A percentile compares a stretch with the other conserved stretches of the same genome.
Evolutionary conservation across 2,113 vertebrate genomes (phyloP).

Genomic region (Galeopterus variegatus): DNA sequence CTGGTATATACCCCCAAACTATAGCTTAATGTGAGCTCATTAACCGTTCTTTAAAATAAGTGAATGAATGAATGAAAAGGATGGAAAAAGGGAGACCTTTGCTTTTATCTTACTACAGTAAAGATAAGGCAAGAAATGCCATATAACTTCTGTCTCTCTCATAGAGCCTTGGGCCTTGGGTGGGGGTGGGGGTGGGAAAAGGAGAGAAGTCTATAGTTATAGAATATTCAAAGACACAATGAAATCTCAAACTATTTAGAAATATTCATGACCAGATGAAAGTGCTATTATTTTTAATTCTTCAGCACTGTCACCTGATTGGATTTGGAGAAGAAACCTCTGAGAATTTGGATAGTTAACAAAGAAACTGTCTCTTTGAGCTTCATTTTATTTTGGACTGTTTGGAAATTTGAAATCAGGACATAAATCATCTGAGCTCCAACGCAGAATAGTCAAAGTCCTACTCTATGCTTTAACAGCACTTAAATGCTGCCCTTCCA

Average conservation of each 20-base stretch:
- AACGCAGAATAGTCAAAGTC: background rate
- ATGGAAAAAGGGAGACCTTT: background rate
- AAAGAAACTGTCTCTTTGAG: background rate
- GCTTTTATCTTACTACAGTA: background rate
- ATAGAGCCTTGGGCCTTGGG: background rate
- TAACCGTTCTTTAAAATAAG: slow-evolving; percentile 19
- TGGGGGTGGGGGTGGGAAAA: rapidly evolving
- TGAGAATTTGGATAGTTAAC: background rate
- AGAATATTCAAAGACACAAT: slow-evolving; percentile 34
- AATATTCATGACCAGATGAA: slow-evolving; percentile 11
- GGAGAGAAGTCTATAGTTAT: background rate
- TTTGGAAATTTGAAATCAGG: background rate
- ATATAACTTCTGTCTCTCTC: background rate
- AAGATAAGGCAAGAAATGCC: background rate
- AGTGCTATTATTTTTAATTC: slow-evolving; percentile 18
- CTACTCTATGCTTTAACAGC: background rate
- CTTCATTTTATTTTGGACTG: background rate
- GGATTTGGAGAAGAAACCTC: slow-evolving; percentile 47
- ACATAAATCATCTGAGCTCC: background rate
- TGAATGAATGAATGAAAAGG: background rate
- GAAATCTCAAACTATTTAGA: slow-evolving; percentile 29
- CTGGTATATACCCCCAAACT: background rate
- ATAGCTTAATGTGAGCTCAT: background rate
- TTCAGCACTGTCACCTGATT: background rate
- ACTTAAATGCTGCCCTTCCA: background rate